These are phyloP conservation scores for Dreissena polymorpha DNA, from an alignment of 1,140 invertebrate genomes.

Conservation along the genomic window DNA sequence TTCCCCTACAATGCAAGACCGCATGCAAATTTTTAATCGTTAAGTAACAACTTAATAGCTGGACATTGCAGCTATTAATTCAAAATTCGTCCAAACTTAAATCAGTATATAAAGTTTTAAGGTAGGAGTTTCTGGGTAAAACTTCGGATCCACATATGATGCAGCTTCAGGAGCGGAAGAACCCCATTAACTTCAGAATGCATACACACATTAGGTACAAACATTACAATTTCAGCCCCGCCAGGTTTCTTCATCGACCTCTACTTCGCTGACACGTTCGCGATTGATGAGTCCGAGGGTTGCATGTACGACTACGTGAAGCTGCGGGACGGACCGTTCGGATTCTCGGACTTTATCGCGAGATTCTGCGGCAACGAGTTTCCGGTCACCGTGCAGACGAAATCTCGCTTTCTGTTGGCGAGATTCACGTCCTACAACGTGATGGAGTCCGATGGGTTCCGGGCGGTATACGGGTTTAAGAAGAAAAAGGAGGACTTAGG, in stretches of 20 bases:
- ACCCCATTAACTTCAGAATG: background rate
- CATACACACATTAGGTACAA: background rate
- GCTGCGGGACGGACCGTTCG: conserved; percentile 91
- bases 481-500: conserved; percentile 34
- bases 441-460: conserved; percentile 91
- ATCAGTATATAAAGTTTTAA: too few relatives aligned
- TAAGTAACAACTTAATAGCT: too few relatives aligned
- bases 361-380: conserved; percentile 89
- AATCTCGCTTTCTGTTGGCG: conserved; percentile 89
- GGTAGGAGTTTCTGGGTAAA: too few relatives aligned
- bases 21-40: too few relatives aligned
- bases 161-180: background rate
- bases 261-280: conserved; percentile 91
- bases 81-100: too few relatives aligned
- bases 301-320: conserved; percentile 91
- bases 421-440: conserved; percentile 91
- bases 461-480: conserved; percentile 85
- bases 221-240: conserved; percentile 84
- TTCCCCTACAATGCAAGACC: too few relatives aligned
- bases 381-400: conserved; percentile 88
- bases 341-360: conserved; percentile 87
- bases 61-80: too few relatives aligned
- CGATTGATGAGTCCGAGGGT: conserved; percentile 86
- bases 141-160: background rate
- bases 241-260: conserved; percentile 87